Percentiles rank a stretch among this genome's conserved stretches.
These are phyloP conservation scores for Athripsodes cinereus DNA, from an alignment of 2,888 invertebrate species.

Conservation along the genomic window DNA sequence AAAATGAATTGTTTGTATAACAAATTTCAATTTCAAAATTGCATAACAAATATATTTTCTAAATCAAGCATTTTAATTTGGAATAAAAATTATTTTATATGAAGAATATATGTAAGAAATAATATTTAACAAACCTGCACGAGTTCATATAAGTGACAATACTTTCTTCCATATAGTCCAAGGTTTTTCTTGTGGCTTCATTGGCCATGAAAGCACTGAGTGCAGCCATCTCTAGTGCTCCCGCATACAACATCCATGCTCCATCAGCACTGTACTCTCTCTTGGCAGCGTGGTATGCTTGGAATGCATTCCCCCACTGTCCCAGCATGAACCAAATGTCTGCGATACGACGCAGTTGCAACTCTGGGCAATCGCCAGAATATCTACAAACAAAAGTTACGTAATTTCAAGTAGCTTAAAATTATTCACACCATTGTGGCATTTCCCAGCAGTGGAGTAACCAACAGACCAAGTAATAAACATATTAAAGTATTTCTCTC, in stretches of 20 bases:
- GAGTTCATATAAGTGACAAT: conserved; percentile 85
- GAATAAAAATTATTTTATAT: no score
- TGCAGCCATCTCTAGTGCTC: conserved; percentile 95
- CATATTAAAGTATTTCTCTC: no score
- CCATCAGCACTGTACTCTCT: conserved; percentile 95
- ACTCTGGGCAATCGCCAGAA: conserved; percentile 77
- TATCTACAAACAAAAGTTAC: conserved; percentile 50
- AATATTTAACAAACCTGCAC: conserved; percentile 61
- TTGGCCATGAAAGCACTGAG: conserved; percentile 86
- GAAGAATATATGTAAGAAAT: no score
- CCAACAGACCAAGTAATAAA: no score
- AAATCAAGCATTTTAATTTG: no score
- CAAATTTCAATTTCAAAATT: no score
- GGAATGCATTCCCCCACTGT: conserved; percentile 86
- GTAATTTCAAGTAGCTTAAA: no score
- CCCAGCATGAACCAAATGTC: conserved; percentile 97
- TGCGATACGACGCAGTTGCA: conserved; percentile 87
- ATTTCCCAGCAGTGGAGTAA: no score
- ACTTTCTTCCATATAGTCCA: conserved; percentile 92
- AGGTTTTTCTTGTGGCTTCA: conserved; percentile 69
- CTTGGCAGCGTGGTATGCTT: conserved; percentile 94
- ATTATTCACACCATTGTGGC: no score
- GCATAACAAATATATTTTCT: no score
- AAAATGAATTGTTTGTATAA: no score
- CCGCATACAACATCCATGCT: conserved; percentile 96